These are phyloP conservation scores for Pachliopta kotzebuea DNA, from an alignment of 2,888 invertebrate species.

Conservation along the genomic window DNA sequence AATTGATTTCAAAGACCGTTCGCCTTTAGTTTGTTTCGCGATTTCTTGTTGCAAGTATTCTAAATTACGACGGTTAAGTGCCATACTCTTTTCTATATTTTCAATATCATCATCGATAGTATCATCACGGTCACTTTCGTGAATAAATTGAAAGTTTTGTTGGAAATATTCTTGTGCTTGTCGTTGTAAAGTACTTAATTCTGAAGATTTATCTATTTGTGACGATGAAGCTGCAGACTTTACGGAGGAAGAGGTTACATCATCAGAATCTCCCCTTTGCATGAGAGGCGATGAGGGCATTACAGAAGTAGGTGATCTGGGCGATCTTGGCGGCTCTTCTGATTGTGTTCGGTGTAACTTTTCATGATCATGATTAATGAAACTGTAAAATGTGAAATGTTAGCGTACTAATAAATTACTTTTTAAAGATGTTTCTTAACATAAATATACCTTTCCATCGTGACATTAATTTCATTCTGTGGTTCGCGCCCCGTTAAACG, in stretches of 20 bases:
- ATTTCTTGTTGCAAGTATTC: constrained; percentile 78
- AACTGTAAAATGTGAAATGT: constrained; percentile 42
- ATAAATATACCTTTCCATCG: constrained; percentile 60
- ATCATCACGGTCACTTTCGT: constrained; percentile 76
- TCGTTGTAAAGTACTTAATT: constrained; percentile 62
- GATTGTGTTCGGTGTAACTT: constrained; percentile 91
- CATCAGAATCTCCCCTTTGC: constrained; percentile 68
- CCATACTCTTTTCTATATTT: constrained; percentile 77
- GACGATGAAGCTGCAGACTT: constrained; percentile 69
- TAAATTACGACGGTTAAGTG: constrained; percentile 70
- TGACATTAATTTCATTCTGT: constrained; percentile 53
- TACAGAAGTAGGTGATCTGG: constrained; percentile 80
- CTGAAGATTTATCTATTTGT: constrained; percentile 69
- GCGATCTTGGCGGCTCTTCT: constrained; percentile 90
- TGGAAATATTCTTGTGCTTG: constrained; percentile 77
- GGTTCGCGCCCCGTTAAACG: constrained; percentile 57
- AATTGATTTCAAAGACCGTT: constrained; percentile 64
- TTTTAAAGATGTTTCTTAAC: background rate
- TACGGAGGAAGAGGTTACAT: constrained; percentile 65
- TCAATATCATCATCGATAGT: constrained; percentile 76
- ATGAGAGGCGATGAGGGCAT: constrained; percentile 70
- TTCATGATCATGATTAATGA: constrained; percentile 83
- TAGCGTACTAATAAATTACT: background rate
- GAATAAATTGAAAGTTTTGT: constrained; percentile 77
- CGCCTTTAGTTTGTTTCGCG: constrained; percentile 69